phyloP scores from a whole-genome alignment of 2,113 vertebrate genomes.

The Trochalopteron elliotii region DNA sequence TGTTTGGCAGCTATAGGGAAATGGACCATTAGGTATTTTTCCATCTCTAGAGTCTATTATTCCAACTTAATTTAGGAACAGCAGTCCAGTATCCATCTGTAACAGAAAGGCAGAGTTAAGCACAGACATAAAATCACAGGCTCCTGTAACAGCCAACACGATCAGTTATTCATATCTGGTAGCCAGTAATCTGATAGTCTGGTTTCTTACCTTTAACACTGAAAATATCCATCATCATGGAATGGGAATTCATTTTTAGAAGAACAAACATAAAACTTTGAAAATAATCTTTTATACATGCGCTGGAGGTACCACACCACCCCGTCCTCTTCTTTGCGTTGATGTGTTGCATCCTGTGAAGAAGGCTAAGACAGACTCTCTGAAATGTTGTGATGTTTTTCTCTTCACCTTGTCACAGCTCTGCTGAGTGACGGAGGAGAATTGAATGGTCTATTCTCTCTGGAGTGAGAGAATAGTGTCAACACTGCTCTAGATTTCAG shows the following conservation, averaged over 20 bases:
- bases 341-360: conserved; percentile 69
- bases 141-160: neutral
- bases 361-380: conserved; percentile 56
- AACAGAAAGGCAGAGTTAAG: neutral
- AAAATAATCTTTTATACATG: conserved; percentile 64
- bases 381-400: conserved; percentile 60
- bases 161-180: conserved; percentile 10
- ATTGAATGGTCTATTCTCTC: conserved; percentile 71
- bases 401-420: conserved; percentile 72
- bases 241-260: conserved; percentile 64
- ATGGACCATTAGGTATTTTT: conserved; percentile 11
- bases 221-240: conserved; percentile 63
- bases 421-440: conserved; percentile 65
- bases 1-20: neutral
- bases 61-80: neutral
- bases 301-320: conserved; percentile 43
- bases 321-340: conserved; percentile 29
- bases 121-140: neutral
- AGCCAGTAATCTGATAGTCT: conserved; percentile 65
- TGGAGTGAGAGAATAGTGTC: conserved; percentile 60
- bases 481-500: conserved; percentile 70
- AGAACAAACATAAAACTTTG: conserved; percentile 61
- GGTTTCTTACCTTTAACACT: conserved; percentile 44
- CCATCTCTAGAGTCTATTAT: neutral
- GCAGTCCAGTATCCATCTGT: neutral